Base-by-base conservation (phyloP, 1,140 invertebrate species). In the Aethina tumida region DNA sequence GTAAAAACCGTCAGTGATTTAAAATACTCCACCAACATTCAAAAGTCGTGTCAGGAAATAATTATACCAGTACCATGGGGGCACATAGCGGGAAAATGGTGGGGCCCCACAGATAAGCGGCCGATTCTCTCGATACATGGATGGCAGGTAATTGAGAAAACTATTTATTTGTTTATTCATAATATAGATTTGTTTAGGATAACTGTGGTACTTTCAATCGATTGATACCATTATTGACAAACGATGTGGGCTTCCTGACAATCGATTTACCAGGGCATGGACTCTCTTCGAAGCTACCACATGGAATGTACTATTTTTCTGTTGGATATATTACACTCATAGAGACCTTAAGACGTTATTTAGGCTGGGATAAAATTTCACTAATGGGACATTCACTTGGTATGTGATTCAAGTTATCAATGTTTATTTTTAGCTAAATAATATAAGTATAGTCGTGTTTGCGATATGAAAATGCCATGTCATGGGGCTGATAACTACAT, bases 211-310 rank as follows among this genome's bases (percentile, higher is more conserved):
- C 75, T 1, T 86, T 82, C 63, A 79, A 85, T 56, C 63, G 67
- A 1, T 53, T 86, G 6, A 70, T 74, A 12, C 77, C 78, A 9
- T 50, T 76, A 15, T 52, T 86, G 21, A 64, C 68, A 5, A 51
- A 65, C 8, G 59, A 79, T 45, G 48, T 72, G 2, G 65, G 73
- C 4, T 68, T 81, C 39, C 52, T 85, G 7, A 71, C 77, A 1
- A 66, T 84, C 10, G 81, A 84, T 60, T 69, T 79, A 20, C 79
- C 78, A 0, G 79, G 80, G 2, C 82, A 86, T 61, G 84, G 84
- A 2, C 51, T 68, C 3, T 85, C 81, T 0, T 76, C 75, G 1
- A 74, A 73, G 63, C 51, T 73, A 21, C 79, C 80, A 2, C 41
- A 56, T 17, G 83, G 78, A 17, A 60, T 70, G 29, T 60, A 64